A percentile compares a stretch with the other conserved stretches of the same genome.
Conservation (phyloP, 92 coral and sea anemone species). For the Parazoanthus atlanticus region DNA sequence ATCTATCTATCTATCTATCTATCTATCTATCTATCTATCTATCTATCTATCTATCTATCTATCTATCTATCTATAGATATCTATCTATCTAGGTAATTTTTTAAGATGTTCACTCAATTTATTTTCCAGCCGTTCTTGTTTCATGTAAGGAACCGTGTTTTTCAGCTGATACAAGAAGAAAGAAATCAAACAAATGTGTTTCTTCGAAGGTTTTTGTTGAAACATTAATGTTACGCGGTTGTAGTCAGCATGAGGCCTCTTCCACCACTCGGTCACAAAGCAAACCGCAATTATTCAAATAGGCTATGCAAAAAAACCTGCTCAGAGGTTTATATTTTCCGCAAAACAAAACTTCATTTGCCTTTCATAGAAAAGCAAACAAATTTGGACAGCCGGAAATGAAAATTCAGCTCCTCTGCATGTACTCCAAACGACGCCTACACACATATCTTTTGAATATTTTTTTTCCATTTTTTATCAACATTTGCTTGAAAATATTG, state of each 20-base stretch:
- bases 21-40: no score
- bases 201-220: background rate
- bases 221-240: background rate
- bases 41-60: no score
- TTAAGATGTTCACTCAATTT: background rate
- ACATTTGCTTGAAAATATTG: no score
- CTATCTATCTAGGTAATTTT: background rate
- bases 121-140: background rate
- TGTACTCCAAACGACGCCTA: background rate
- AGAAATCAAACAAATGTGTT: background rate
- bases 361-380: background rate
- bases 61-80: no score
- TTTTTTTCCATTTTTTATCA: background rate
- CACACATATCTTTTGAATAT: background rate
- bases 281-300: constrained; percentile 2
- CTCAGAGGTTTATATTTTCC: background rate
- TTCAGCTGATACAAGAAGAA: background rate
- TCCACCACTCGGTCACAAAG: background rate
- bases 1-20: no score
- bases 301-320: background rate
- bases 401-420: background rate
- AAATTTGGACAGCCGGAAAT: background rate
- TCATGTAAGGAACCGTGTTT: background rate
- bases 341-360: constrained; percentile 3
- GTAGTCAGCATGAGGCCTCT: background rate